Evolutionary conservation across 35 echinoderm and acorn worm genomes (phyloP).

Genomic region (Lytechinus pictus): DNA sequence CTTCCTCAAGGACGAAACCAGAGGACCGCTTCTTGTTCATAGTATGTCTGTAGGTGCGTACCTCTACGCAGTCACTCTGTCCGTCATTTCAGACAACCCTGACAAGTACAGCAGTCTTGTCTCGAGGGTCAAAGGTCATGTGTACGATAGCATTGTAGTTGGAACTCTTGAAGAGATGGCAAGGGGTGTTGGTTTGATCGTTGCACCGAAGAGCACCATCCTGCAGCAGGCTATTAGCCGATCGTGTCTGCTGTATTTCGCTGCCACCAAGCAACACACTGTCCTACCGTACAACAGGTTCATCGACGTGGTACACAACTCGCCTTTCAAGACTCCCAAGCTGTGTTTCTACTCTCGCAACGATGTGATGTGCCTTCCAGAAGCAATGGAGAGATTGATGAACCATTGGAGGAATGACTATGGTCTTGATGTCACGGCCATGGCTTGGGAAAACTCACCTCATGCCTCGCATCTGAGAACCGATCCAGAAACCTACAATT

Average conservation of each 20-base stretch:
- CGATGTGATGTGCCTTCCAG: constrained; percentile 55
- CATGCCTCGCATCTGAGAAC: constrained; percentile 58
- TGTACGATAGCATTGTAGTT: constrained; percentile 74
- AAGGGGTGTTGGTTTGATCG: constrained; percentile 39
- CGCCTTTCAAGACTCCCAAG: constrained; percentile 54
- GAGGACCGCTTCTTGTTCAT: constrained; percentile 61
- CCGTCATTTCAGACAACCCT: background rate
- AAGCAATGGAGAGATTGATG: constrained; percentile 42
- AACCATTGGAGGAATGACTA: constrained; percentile 30
- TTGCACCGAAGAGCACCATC: constrained; percentile 23
- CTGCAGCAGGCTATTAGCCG: constrained; percentile 35
- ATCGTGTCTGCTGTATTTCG: constrained; percentile 48
- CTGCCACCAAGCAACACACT: constrained; percentile 59
- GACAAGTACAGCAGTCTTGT: background rate
- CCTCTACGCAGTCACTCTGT: constrained; percentile 58
- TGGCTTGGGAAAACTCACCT: constrained; percentile 45
- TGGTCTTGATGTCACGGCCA: constrained; percentile 22
- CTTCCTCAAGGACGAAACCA: constrained; percentile 32
- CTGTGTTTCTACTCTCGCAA: constrained; percentile 45
- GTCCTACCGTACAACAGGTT: constrained; percentile 39
- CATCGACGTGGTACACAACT: constrained; percentile 54
- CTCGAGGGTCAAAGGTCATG: constrained; percentile 60
- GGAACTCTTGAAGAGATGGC: constrained; percentile 62
- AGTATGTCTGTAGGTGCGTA: constrained; percentile 76
- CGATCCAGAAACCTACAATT: constrained; percentile 53